phyloP scores from a whole-genome alignment of 1,140 invertebrate species.

The Bombus confusus region DNA sequence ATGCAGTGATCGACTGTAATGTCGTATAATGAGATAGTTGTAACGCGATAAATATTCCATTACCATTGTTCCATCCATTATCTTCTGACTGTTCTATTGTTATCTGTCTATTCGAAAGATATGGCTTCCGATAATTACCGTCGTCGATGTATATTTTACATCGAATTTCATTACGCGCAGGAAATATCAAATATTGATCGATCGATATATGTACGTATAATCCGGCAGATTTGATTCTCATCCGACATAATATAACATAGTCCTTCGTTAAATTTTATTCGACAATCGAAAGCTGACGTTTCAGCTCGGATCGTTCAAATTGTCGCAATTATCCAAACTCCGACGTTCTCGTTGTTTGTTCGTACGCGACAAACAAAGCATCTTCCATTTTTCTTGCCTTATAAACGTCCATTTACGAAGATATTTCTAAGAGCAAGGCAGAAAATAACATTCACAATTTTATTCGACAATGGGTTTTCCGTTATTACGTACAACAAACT shows the following conservation, averaged over 20 bases:
- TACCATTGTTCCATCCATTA: background rate
- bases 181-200: slow-evolving; percentile 11
- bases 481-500: background rate
- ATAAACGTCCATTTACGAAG: too few species aligned
- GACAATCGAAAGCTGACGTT: background rate
- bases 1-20: background rate
- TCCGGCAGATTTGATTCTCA: background rate
- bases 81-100: background rate
- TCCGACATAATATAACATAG: background rate
- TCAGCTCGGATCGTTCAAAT: background rate
- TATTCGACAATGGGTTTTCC: too few species aligned
- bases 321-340: background rate
- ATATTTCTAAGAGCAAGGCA: too few species aligned
- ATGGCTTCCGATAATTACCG: slow-evolving; percentile 3
- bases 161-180: background rate
- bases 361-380: background rate
- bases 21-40: background rate
- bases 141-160: background rate
- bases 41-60: background rate
- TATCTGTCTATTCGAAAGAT: background rate
- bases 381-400: too few species aligned
- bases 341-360: background rate
- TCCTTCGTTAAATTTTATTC: background rate
- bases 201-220: background rate
- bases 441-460: too few species aligned